Evolutionary conservation across 2,797 vertebrate genomes (phyloP).

Genomic region (Rachycentron canadum): DNA sequence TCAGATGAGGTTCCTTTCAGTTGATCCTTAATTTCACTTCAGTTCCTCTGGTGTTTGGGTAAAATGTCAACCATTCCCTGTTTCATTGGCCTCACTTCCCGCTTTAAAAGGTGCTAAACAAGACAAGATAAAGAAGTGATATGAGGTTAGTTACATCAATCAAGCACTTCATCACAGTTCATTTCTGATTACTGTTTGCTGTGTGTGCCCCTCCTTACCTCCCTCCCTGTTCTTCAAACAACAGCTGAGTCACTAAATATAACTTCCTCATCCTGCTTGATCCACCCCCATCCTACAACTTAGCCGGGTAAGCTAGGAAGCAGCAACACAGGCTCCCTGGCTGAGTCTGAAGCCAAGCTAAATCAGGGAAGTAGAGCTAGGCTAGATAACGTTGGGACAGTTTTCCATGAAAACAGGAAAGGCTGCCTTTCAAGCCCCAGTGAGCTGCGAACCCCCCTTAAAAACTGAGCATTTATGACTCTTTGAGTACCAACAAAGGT

Average conservation of each 20-base stretch:
- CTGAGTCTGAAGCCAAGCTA: not conserved
- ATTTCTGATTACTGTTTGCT: not conserved
- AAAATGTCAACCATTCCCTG: conserved; percentile 14
- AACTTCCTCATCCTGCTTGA: conserved; percentile 67
- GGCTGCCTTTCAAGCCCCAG: not conserved
- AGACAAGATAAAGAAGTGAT: not conserved
- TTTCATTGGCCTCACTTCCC: conserved; percentile 28
- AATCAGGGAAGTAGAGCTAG: not conserved
- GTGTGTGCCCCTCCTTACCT: conserved; percentile 24
- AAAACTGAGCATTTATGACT: not conserved
- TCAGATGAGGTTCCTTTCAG: conserved; percentile 26
- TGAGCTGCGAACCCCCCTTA: not conserved
- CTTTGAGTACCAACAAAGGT: too few relatives aligned
- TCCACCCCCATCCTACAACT: conserved; percentile 25
- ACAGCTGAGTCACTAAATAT: conserved; percentile 77
- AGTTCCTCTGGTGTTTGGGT: conserved; percentile 32
- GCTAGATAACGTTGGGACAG: too few relatives aligned
- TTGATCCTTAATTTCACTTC: conserved; percentile 42
- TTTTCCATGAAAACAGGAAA: conserved; percentile 81
- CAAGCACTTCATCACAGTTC: not conserved
- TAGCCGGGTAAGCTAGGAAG: conserved; percentile 4
- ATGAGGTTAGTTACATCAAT: not conserved
- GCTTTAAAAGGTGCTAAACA: conserved; percentile 36
- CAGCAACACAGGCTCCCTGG: not conserved
- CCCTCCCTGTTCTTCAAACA: conserved; percentile 50